phyloP scores from a whole-genome alignment of 1,140 invertebrate genomes.

The Eulimnadia texana region DNA sequence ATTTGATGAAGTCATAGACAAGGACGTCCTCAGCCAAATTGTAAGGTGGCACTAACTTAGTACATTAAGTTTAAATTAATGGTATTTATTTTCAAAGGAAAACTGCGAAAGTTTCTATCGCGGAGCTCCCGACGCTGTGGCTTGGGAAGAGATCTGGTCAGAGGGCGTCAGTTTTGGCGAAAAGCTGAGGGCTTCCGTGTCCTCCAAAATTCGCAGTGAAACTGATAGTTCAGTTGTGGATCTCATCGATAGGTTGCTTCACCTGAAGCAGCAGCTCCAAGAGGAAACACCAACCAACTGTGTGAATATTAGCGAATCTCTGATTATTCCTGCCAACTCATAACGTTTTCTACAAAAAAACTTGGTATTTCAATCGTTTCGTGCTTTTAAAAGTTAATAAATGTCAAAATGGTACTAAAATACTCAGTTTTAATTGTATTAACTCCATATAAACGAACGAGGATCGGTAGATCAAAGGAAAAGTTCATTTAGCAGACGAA shows the following conservation, averaged over 20 bases:
- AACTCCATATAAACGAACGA: too few species aligned
- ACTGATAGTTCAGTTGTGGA: not conserved
- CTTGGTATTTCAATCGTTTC: too few species aligned
- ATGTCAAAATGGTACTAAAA: too few species aligned
- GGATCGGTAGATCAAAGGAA: too few species aligned
- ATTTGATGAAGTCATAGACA: constrained; percentile 63
- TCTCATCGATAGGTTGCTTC: not conserved
- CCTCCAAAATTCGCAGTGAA: not conserved
- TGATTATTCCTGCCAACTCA: too few species aligned
- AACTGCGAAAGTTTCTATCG: constrained; percentile 72
- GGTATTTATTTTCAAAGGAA: constrained; percentile 33
- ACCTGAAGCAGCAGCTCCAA: not conserved
- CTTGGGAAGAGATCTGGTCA: constrained; percentile 59
- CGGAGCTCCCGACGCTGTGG: constrained; percentile 55
- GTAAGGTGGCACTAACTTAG: constrained; percentile 29
- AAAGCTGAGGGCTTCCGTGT: constrained; percentile 43
- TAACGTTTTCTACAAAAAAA: too few species aligned
- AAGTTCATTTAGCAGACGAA: not conserved
- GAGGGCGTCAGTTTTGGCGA: constrained; percentile 59
- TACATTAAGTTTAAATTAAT: constrained; percentile 8
- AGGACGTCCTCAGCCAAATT: constrained; percentile 72
- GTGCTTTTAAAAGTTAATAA: too few species aligned
- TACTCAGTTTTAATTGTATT: too few species aligned
- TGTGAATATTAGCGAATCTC: too few species aligned
- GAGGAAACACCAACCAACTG: too few species aligned